Base-by-base conservation (phyloP, 2,797 vertebrate genomes). In the Euphonia xanthogaster region DNA sequence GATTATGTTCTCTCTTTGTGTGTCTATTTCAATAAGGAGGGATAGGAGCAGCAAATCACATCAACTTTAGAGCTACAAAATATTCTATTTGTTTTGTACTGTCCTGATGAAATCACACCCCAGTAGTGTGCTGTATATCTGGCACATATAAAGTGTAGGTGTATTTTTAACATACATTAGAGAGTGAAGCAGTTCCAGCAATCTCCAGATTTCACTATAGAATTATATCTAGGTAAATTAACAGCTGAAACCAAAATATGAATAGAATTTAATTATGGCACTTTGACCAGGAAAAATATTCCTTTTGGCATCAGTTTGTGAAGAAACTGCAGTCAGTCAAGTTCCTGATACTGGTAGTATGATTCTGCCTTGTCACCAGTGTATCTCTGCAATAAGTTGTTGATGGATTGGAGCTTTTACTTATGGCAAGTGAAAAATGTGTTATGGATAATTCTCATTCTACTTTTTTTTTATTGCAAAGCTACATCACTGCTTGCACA, bases 391-490 rank as follows among this genome's bases (percentile, higher is more conserved):
- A 77, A 42, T 2, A 23, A 88, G 50, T 48, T 1, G 0, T 42
- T 87, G 93, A 91, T 1, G 2, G 61, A 92, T 89, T 44, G 22
- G 63, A 76, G 60, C 77, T 91, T 93, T 93, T 87, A 91, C 89
- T 63, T 76, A 74, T 57, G 48, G 55, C 86, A 91, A 94, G 71
- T 76, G 30, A 86, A 70, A 91, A 94, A 89, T 82, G 40, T 60
- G 89, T 82, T 95, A 89, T 28, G 45, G 76, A 67, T 96, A 90
- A 93, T 93, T 94, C 67, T 88, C 70, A 71, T 84, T 90, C 62
- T 63, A 74, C 66, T 88, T 81, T 86, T 85, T 83, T 88, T 93
- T 85, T 88, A 93, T 81, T 92, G 66, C 79, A 88, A 90, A 88
- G 51, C 79, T 95, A 73, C 83, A 94, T 93, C 71, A 90, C 92